A percentile compares a stretch with the other conserved stretches of the same genome.
These are phyloP conservation scores for Chaetodon trifasciatus DNA, from an alignment of 2,797 vertebrate species.

Conservation along the genomic window DNA sequence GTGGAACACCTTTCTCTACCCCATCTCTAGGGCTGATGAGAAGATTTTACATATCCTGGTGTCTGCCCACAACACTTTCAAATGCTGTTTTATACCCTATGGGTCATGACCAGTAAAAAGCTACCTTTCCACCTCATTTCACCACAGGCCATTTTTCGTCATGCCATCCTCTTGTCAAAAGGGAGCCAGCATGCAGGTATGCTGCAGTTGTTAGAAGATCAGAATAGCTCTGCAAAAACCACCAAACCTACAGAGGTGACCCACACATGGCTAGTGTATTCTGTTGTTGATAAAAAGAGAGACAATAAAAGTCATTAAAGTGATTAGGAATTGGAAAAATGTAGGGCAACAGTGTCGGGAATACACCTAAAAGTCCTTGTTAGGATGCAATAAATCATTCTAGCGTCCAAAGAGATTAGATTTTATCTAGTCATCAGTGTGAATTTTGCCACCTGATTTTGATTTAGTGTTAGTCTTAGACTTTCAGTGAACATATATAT, in stretches of 20 bases:
- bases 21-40: constrained; percentile 2
- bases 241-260: constrained; percentile 14
- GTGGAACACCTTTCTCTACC: constrained; percentile 15
- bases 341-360: background rate
- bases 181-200: background rate
- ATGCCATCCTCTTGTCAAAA: constrained; percentile 36
- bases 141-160: constrained; percentile 54
- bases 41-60: constrained; percentile 28
- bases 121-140: constrained; percentile 62
- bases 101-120: constrained; percentile 50
- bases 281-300: background rate
- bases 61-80: constrained; percentile 34
- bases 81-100: constrained; percentile 43
- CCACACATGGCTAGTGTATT: background rate
- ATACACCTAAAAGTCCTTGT: background rate
- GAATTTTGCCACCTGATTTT: background rate
- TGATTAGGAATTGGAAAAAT: background rate
- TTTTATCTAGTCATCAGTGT: background rate
- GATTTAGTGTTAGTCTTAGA: background rate
- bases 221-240: constrained; percentile 6
- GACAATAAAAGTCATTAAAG: constrained; percentile 13
- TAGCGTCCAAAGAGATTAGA: background rate
- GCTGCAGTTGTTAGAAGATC: constrained; percentile 16
- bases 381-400: background rate
- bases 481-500: background rate